Evolutionary conservation across 2,797 vertebrate species (phyloP).

Genomic region (Amphiprion clarkii): DNA sequence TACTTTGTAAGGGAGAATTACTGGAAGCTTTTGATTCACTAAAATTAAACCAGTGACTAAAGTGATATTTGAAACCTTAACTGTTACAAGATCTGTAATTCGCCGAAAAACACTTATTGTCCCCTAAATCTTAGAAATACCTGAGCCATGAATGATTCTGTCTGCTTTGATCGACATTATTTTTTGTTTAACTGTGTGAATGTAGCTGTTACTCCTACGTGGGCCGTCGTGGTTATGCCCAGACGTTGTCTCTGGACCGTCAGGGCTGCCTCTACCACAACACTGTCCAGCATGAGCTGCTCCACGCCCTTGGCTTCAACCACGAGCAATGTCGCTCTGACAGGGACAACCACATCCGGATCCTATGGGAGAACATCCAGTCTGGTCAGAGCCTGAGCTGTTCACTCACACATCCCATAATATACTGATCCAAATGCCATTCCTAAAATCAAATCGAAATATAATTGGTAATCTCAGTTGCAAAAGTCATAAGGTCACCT

Average conservation of each 20-base stretch:
- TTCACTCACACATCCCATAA: no score
- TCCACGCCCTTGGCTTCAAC: slow-evolving; percentile 84
- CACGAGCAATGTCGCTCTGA: slow-evolving; percentile 83
- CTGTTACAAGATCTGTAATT: no score
- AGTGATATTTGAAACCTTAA: no score
- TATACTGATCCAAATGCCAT: neutral
- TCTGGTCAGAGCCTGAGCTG: slow-evolving; percentile 24
- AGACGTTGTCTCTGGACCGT: slow-evolving; percentile 66
- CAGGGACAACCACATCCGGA: slow-evolving; percentile 77
- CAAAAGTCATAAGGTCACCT: neutral
- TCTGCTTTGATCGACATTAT: neutral
- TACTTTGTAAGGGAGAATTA: no score
- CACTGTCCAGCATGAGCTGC: slow-evolving; percentile 81
- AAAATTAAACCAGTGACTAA: no score
- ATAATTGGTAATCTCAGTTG: neutral
- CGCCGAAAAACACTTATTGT: no score
- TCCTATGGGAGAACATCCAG: slow-evolving; percentile 73
- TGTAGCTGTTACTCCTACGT: slow-evolving; percentile 71
- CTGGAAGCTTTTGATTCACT: no score
- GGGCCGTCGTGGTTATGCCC: slow-evolving; percentile 48
- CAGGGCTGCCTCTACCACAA: slow-evolving; percentile 78
- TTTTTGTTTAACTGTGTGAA: neutral
- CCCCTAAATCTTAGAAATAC: no score
- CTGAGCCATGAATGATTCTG: no score
- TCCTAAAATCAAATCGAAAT: neutral